Conservation (phyloP, 2,113 vertebrate species). For the Gorilla gorilla region DNA sequence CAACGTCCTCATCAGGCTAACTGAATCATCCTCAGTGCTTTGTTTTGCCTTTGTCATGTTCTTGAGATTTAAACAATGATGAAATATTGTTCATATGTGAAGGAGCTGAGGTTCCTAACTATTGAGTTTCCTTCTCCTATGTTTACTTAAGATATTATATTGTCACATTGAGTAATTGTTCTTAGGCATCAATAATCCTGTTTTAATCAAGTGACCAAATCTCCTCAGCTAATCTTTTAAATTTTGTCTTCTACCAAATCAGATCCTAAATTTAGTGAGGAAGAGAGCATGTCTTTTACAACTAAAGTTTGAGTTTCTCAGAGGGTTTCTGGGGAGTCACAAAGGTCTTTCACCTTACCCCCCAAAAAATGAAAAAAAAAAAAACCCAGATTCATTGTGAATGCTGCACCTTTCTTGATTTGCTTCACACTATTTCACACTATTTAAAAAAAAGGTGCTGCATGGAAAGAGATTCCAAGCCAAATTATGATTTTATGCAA, state of each 20-base stretch:
- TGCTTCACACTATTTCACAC: neutral
- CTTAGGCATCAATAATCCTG: neutral
- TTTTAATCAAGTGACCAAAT: constrained; percentile 1
- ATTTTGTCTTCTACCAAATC: neutral
- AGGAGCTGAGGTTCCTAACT: neutral
- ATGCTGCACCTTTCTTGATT: neutral
- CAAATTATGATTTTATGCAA: neutral
- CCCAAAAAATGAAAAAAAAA: neutral
- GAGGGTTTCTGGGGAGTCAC: neutral
- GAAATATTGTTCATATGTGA: neutral
- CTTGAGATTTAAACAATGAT: neutral
- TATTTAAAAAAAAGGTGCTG: neutral
- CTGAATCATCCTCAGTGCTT: neutral
- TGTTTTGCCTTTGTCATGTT: neutral
- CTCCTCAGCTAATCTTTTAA: neutral
- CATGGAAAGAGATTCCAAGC: neutral
- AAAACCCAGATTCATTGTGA: neutral
- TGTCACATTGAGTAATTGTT: neutral
- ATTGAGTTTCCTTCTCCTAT: neutral
- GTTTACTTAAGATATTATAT: neutral
- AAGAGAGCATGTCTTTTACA: neutral
- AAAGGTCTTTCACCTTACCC: neutral
- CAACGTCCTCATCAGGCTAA: neutral
- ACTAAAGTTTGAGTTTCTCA: neutral
- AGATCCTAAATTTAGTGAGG: neutral